These are phyloP conservation scores for Ciconia maguari DNA, from an alignment of 2,113 vertebrate genomes.

Conservation along the genomic window DNA sequence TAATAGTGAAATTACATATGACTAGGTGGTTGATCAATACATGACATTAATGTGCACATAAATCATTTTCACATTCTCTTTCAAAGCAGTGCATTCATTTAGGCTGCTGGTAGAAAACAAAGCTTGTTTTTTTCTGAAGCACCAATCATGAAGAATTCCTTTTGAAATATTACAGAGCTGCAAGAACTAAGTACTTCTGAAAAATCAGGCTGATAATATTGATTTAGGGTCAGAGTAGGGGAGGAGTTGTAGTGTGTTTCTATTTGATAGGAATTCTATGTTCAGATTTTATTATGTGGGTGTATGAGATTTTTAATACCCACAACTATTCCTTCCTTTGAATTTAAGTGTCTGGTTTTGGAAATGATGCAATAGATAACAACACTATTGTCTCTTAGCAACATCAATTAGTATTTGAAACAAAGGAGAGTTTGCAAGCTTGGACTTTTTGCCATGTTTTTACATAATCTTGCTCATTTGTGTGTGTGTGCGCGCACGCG, in stretches of 20 bases:
- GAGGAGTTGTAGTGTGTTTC: neutral
- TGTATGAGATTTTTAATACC: neutral
- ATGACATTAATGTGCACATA: neutral
- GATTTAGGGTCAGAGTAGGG: neutral
- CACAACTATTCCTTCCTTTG: neutral
- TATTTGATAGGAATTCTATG: neutral
- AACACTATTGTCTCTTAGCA: conserved; percentile 19
- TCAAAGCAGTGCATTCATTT: neutral
- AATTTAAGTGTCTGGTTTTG: neutral
- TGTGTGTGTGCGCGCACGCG: neutral
- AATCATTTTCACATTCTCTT: neutral
- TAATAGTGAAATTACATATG: neutral
- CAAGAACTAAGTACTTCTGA: neutral
- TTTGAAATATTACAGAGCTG: neutral
- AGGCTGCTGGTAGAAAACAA: neutral
- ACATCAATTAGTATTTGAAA: neutral
- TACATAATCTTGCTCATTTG: neutral
- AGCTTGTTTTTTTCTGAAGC: neutral
- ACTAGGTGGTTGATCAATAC: neutral
- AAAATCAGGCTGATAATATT: neutral
- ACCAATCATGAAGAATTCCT: neutral
- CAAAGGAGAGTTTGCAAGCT: neutral
- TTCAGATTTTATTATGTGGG: neutral
- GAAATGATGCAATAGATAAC: neutral
- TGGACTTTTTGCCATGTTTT: neutral